Evolutionary conservation across 2,797 vertebrate genomes (phyloP), one percentile per base, ranked within the genome.

Genomic region (Anguilla anguilla): DNA sequence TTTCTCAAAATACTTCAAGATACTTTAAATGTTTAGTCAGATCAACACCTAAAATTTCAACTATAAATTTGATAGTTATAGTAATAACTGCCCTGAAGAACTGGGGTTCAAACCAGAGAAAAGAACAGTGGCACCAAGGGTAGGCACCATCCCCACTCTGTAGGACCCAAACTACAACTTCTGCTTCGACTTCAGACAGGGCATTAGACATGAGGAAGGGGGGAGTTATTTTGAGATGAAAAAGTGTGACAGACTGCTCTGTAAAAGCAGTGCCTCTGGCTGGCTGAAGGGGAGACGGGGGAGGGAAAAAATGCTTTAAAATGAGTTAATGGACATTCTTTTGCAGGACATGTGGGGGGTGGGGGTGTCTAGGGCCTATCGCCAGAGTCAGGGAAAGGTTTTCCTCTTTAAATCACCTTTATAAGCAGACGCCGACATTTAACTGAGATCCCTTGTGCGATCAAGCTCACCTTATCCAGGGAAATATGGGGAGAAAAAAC

Each of bases 121-220:
- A 28, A 55, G 51, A 53, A 25, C 22, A 2, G 43, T 7, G 51
- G 49, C 4, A 11, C 1, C 25, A 53, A 43, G 10, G 25, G 25
- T 13, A 28, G 51, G 11, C n/a, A 84, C n/a, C 51, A 57, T 79
- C 5, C 28, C 11, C 74, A 6, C 46, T 35, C 46, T 0, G 28
- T 55, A 86, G 72, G 11, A 35, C 69, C 59, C 81, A 86, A 89
- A 85, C 90, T 85, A 88, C 79, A 89, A 82, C 89, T 89, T 90
- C 88, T 85, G 57, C 67, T 43, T 31, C 82, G 22, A 59, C 11
- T 46, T 9, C 28, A 43, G 46, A 83, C 46, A n/a, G 49, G 25
- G 31, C 46, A 13, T 25, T 51, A 72, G 81, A 55, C 25, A 49
- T 64, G 25, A 57, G 4, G 55, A 46, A 2, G 55, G 19, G 4